phyloP scores from a whole-genome alignment of 2,797 vertebrate species.

The Gallirallus australis region DNA sequence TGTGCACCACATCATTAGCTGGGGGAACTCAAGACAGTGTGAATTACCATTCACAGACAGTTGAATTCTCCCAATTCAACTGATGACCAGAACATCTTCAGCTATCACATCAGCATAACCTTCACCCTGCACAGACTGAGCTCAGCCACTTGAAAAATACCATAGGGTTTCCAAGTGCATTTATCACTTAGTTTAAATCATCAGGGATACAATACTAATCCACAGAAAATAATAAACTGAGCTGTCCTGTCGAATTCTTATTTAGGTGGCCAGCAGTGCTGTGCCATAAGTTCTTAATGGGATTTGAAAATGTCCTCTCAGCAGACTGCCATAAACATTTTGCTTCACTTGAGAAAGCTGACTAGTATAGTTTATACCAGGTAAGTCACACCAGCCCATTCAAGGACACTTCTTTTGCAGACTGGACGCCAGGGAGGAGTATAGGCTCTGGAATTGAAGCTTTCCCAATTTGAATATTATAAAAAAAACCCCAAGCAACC shows the following conservation, averaged over 20 bases:
- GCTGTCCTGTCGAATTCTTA: not conserved
- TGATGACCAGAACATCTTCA: not conserved
- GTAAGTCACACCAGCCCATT: not conserved
- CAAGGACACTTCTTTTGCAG: not conserved
- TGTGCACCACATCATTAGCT: not conserved
- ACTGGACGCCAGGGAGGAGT: not conserved
- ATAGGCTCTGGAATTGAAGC: not conserved
- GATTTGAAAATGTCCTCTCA: conserved; percentile 46
- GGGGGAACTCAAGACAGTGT: not conserved
- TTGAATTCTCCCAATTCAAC: not conserved
- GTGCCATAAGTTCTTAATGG: not conserved
- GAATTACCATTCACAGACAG: not conserved
- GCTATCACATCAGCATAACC: not conserved
- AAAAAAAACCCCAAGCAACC: not conserved
- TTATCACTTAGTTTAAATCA: not conserved
- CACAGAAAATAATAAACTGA: conserved; percentile 20
- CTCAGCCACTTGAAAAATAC: not conserved
- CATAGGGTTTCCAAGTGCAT: not conserved
- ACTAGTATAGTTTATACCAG: not conserved
- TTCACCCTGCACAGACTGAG: not conserved
- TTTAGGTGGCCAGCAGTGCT: not conserved
- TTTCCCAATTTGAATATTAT: not conserved
- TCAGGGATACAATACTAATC: not conserved
- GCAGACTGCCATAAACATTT: conserved; percentile 47
- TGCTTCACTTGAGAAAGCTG: conserved; percentile 28